Base-by-base conservation (phyloP, 2,797 vertebrate species). In the Erithacus rubecula region DNA sequence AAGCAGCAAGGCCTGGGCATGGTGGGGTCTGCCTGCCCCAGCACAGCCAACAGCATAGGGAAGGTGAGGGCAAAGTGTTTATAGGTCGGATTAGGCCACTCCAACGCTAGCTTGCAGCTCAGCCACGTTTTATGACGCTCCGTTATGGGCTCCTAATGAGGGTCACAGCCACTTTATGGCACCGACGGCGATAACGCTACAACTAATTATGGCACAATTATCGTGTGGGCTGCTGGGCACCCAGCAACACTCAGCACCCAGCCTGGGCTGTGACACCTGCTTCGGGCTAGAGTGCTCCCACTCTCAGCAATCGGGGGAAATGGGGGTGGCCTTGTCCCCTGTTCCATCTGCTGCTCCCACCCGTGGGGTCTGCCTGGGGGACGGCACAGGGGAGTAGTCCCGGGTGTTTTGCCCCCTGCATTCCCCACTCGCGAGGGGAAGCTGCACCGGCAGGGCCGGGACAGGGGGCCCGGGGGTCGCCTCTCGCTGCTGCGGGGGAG, bases 121-220 rank as follows among this genome's bases (percentile, higher is more conserved):
- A 58, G 56, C 41, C 12, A 21, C 52, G 79, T 95, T 97, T 97
- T 97, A 97, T 72, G 78, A 94, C 2, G 30, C 93, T 83, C 36
- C 4, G 51, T 97, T 97, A 97, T 90, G 91, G 96, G 93, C 90
- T 97, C 75, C 96, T 97, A 98, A 97, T 97, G 97, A 97, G 96
- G 92, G 90, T 92, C 97, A 96, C 96, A 95, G 92, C 90, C 76
- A 15, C 94, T 97, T 97, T 97, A 97, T 97, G 95, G 96, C 93
- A 93, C 88, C 72, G 41, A 92, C 78, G 91, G 94, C 51, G 95
- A 97, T 97, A 97, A 97, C 83, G 43, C 94, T 87, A 94, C 95
- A 74, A 83, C 89, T 98, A 97, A 97, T 97, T 96, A 95, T 80
- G 6, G 52, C 79, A 29, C 79, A 93, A 96, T 97, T 97, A 97